Base-by-base conservation (phyloP, 1,140 invertebrate species). In the Helicorthomorpha holstii region DNA sequence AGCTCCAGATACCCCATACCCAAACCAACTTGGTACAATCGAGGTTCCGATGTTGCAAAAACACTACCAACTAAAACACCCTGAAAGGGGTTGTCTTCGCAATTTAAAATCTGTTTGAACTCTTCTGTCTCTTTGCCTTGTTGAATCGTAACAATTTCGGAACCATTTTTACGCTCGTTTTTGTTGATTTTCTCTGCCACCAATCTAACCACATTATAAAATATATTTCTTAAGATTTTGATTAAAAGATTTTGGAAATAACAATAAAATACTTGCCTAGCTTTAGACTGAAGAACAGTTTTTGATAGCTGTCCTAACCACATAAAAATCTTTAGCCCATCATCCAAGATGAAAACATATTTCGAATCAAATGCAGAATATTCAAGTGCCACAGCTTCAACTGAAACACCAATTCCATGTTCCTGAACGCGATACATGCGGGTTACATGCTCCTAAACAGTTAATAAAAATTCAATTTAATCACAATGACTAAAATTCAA, bases 161-260 rank as follows among this genome's bases (percentile, higher is more conserved):
- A 81, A 64, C 85, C 84, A 60, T 91, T 91, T 66, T 98, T 98
- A 21, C 94, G 71, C 69, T 99, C 96, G 65, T 95, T 91, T 70
- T 98, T 98, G 65, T 97, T 98, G 34, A 99, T 92, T 69, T 98
- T 98, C 66, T 98, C 96, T 1, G 92, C 87, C 72, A 98, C 82
- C 2, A 99, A 69, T 49, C 94, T 71, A 54, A 42, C 58, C 52
- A 56, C n/a, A 49, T 27, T 53, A 24, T 21, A 4, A 19, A 12
- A 24, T 34, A 48, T 27, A 49, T 24, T 7, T 19, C 27, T 4
- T 14, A 43, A 29, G n/a, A n/a, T n/a, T n/a, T n/a, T n/a, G n/a
- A n/a, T n/a, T n/a, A 7, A 41, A 57, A 61, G 4, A 62, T 52
- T 27, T 59, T 52, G 1, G 56, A 60, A n/a, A 57, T 61, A 61